Evolutionary conservation across 2,113 vertebrate genomes (phyloP), one percentile per base, ranked within the genome.

Genomic region (Ammodytes marinus): DNA sequence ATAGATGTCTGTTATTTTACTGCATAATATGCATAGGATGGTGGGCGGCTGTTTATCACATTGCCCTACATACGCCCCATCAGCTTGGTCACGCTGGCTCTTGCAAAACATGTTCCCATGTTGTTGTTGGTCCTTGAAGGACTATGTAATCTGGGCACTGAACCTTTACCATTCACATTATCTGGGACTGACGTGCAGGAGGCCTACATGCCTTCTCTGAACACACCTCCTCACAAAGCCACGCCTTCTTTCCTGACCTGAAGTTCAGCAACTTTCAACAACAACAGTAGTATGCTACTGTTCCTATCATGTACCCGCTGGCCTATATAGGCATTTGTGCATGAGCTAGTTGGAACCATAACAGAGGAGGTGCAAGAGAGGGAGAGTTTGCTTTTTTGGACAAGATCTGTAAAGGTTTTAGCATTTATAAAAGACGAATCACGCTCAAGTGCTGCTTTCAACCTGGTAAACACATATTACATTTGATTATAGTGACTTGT

Each of bases 81-180:
- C 27, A 5, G 8, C 64, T 76, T 40, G 66, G 50, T 46, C 46
- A 71, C 14, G 39, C 17, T 10, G 13, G 14, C 2, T 84, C 63
- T 83, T 86, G 69, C 82, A 74, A 83, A 91, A 91, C 76, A 76
- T 37, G 27, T 80, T 79, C 64, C 54, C 52, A 9, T 81, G 82
- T 86, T 90, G 71, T 84, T 81, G 54, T 75, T 6, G 3, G 50
- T 1, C 80, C 39, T 66, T 79, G 57, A 65, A 81, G 70, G 8
- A 59, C 12, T 37, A 2, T 59, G 57, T 72, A 59, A 59, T 39
- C 6, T 1, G 52, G 68, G 4, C 58, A 55, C 0, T 90, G 79
- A 90, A 86, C 89, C 19, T 14, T 75, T 17, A 58, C 27, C 35
- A 63, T 54, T 54, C 46, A 47, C 35, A 59, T 73, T 82, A 84